These are phyloP conservation scores for Anarhynchus alexandrinus DNA, from an alignment of 2,113 vertebrate species.

Conservation along the genomic window DNA sequence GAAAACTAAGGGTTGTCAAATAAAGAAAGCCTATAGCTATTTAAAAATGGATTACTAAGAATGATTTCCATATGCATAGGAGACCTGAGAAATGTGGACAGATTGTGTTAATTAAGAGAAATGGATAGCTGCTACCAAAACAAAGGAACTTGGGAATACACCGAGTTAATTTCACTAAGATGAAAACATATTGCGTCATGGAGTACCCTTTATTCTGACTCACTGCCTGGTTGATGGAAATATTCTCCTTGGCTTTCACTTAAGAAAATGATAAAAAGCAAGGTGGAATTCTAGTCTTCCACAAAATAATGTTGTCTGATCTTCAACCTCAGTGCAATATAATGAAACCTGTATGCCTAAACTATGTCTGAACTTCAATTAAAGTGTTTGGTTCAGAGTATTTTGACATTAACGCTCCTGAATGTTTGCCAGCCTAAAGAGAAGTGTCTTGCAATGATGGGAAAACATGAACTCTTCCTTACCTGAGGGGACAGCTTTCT, in stretches of 20 bases:
- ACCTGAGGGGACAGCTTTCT: background rate
- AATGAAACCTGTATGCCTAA: background rate
- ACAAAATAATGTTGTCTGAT: fast-evolving
- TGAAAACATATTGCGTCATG: background rate
- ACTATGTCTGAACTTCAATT: background rate
- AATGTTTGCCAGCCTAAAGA: background rate
- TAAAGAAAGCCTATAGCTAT: background rate
- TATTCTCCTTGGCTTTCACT: background rate
- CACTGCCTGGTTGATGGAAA: background rate
- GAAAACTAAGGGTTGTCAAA: background rate
- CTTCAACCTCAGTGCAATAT: background rate
- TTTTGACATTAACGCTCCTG: background rate
- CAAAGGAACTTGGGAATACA: background rate
- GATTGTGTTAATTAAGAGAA: background rate
- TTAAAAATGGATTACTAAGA: background rate
- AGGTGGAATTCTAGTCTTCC: background rate
- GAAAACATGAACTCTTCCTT: background rate
- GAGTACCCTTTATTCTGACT: background rate
- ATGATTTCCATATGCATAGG: background rate
- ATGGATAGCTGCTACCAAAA: background rate
- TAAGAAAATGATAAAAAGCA: background rate
- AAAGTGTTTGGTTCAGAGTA: background rate
- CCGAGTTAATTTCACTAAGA: background rate
- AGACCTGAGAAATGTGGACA: background rate
- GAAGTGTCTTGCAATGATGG: background rate